Base-by-base conservation (phyloP, 1,140 invertebrate genomes). In the Oryzaephilus surinamensis region DNA sequence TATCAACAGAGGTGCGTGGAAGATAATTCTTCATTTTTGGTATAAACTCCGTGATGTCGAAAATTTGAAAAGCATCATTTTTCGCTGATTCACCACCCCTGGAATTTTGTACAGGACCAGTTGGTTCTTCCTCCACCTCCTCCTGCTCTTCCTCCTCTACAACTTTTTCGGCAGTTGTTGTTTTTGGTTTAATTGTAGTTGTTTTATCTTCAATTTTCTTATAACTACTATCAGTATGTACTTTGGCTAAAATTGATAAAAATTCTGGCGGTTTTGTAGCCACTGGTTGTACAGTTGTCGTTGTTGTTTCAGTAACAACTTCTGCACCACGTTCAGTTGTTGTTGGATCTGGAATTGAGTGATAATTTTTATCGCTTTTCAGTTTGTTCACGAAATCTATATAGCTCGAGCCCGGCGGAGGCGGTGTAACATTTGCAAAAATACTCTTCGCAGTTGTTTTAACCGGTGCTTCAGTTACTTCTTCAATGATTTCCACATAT, bases 21-120 rank as follows among this genome's bases (percentile, higher is more conserved):
- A 28, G 41, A 32, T 55, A 53, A 29, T 38, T 48, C 41, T 58
- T 55, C 3, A 54, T 26, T 46, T 54, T 51, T 1, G 57, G 52
- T 11, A 54, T 26, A 41, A 48, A 60, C 3, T 61, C 55, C 13
- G 37, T 40, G 23, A 57, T 54, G 31, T 60, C 55, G 29, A 60
- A 55, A 32, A 58, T 57, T 45, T 55, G 43, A 6, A 41, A 36
- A 44, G 41, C 10, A n/a, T 28, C 24, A 40, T 1, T 41, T 17
- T 15, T 41, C 33, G 50, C 48, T n/a, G 3, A 8, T n/a, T 10
- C 23, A 10, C 40, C 49, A 13, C 55, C 51, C 3, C 51, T 50
- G 3, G 58, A 47, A 36, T 57, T 58, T 31, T 54, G 39, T 17
- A 52, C 19, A 30, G 43, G 48, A 16, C 32, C 40, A 19, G 41